Evolutionary conservation across 2,797 vertebrate species (phyloP).

Genomic region (Mionectes olivaceus): DNA sequence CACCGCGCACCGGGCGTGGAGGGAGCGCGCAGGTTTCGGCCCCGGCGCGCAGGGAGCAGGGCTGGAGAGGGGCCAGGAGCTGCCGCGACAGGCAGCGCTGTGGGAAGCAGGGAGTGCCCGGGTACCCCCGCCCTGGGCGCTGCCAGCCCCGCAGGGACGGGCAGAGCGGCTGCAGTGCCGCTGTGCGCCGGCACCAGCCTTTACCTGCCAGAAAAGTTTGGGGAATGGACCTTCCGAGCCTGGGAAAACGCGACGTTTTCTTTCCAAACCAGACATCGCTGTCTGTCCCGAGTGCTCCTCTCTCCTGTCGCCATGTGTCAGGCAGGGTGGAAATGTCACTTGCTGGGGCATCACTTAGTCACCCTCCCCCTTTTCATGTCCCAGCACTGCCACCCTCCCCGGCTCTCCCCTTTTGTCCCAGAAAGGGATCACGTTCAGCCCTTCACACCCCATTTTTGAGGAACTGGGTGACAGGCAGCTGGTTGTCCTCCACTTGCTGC

Average conservation of each 20-base stretch:
- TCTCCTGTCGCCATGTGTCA: rapidly evolving
- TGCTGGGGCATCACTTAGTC: not conserved
- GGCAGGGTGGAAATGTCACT: not conserved
- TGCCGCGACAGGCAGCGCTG: conserved; percentile 30
- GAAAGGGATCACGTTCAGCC: rapidly evolving
- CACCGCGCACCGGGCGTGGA: not conserved
- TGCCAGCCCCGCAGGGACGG: not conserved
- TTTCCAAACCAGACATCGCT: not conserved
- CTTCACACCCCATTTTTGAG: not conserved
- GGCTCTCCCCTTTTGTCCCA: not conserved
- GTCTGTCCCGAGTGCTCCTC: rapidly evolving
- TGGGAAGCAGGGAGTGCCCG: conserved; percentile 48
- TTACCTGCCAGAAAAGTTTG: not conserved
- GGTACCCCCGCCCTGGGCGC: conserved; percentile 10
- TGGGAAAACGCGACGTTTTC: rapidly evolving
- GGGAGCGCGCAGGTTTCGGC: not conserved
- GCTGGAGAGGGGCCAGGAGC: not conserved
- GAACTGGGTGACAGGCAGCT: rapidly evolving
- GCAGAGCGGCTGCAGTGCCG: not conserved
- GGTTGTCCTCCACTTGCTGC: not conserved
- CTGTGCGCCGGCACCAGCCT: not conserved
- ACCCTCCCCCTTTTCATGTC: not conserved
- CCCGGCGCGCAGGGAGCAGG: not conserved
- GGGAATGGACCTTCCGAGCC: not conserved
- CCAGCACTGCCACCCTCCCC: no score